Evolutionary conservation across 1,140 invertebrate species (phyloP), one percentile per base, ranked within the genome.

Genomic region (Harlomillsia oculata): DNA sequence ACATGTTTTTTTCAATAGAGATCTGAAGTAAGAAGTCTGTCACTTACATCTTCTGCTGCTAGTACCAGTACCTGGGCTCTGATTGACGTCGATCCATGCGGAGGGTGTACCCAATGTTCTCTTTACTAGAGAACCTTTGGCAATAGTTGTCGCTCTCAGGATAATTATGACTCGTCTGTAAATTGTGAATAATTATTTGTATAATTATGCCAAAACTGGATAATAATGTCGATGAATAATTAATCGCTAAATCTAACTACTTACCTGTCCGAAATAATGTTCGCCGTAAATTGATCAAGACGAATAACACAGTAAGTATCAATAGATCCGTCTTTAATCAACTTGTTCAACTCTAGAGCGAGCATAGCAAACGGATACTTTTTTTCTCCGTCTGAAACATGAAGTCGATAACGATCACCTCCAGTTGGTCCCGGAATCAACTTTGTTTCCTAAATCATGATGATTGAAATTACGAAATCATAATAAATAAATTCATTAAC

Each of bases 341-440:
- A 78, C 32, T 80, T 67, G 71, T 91, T 92, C 1, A 91, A 72
- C 68, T 93, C 89, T 14, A 87, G 88, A 0, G 87, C 87, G 49
- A 95, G 72, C 87, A 96, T 93, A 0, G 88, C 88, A 74, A 87
- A 91, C 50, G 86, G 88, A 67, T 89, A 84, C 0, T 80, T 78
- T 70, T 83, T 77, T 54, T 80, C 75, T 2, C 91, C 89, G 79
- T 96, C 91, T 3, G 89, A 94, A 9, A 94, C 73, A 0, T 92
- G 71, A 1, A 93, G 69, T 45, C 91, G 77, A 66, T 82, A 92
- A 34, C 91, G 78, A 59, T 92, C 87, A 53, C 79, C 78, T 36
- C 66, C 66, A n/a, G 76, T 78, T 51, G 75, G 75, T 63, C 74
- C 79, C 64, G 67, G 76, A 69, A 79, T 80, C 74, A 76, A 79